Evolutionary conservation across 2,113 vertebrate species (phyloP).

Genomic region (Myotis brandtii): DNA sequence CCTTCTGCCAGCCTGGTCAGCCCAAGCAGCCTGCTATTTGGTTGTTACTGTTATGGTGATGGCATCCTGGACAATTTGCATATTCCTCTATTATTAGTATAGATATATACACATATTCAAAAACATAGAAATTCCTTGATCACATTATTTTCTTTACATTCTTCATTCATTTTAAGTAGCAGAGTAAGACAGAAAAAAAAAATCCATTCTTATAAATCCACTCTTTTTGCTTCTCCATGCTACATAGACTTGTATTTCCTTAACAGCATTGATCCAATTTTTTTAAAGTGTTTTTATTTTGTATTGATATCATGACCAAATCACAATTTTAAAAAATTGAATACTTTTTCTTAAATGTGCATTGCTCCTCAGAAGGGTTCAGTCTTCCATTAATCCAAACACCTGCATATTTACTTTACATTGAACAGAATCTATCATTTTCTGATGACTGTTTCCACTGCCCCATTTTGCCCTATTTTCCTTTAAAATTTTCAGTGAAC

Average conservation of each 20-base stretch:
- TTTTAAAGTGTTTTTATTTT: background rate
- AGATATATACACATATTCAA: background rate
- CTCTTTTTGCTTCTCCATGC: background rate
- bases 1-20: too few relatives aligned
- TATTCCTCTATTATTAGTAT: too few relatives aligned
- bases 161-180: background rate
- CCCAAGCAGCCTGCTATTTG: too few relatives aligned
- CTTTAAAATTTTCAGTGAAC: background rate
- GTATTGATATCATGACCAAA: background rate
- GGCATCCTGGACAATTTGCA: too few relatives aligned
- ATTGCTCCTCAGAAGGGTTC: background rate
- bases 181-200: background rate
- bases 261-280: background rate
- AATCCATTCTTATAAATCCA: background rate
- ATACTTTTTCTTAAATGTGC: background rate
- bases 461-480: background rate
- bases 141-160: conserved; percentile 23
- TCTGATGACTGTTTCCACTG: background rate
- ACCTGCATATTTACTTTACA: background rate
- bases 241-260: background rate
- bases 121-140: conserved; percentile 24
- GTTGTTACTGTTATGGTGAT: too few relatives aligned
- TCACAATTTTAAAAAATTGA: background rate
- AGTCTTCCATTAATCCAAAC: background rate
- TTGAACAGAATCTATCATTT: background rate